Conservation (phyloP, 1,140 invertebrate species). For the Brachionus asplanchnoidis region DNA sequence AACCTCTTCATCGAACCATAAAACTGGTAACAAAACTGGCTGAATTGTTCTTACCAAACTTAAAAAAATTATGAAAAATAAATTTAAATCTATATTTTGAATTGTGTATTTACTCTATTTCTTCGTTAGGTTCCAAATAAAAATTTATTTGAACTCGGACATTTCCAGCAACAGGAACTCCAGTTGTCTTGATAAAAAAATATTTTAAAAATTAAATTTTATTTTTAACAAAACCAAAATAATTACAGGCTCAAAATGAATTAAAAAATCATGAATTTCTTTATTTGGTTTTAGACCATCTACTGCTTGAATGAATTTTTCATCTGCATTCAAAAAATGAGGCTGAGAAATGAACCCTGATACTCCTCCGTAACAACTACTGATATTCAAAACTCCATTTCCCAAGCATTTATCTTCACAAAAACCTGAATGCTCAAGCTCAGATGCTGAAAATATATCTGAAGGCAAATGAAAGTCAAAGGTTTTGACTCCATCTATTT, state of each 20-base stretch:
- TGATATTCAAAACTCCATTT: constrained; percentile 23
- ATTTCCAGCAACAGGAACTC: constrained; percentile 33
- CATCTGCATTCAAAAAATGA: constrained; percentile 42
- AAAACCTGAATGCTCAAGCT: constrained; percentile 17
- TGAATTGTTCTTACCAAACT: constrained; percentile 37
- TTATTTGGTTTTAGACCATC: not conserved
- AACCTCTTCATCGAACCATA: constrained; percentile 33
- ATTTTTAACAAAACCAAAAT: no score
- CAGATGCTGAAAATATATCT: not conserved
- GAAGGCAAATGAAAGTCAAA: constrained; percentile 33
- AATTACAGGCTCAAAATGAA: constrained; percentile 36
- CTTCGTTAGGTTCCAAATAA: not conserved
- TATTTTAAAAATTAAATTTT: no score
- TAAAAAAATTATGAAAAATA: not conserved
- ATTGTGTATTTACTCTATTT: constrained; percentile 22
- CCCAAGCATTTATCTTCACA: not conserved
- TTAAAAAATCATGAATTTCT: constrained; percentile 31
- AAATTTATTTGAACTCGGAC: constrained; percentile 35
- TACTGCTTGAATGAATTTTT: not conserved
- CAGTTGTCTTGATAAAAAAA: not conserved
- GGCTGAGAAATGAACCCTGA: constrained; percentile 25
- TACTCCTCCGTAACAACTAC: constrained; percentile 14
- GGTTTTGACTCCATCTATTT: not conserved
- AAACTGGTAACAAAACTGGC: constrained; percentile 12
- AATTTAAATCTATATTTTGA: not conserved